phyloP scores from a whole-genome alignment of 2,888 invertebrate genomes.

The Nipponacmea schrenckii region DNA sequence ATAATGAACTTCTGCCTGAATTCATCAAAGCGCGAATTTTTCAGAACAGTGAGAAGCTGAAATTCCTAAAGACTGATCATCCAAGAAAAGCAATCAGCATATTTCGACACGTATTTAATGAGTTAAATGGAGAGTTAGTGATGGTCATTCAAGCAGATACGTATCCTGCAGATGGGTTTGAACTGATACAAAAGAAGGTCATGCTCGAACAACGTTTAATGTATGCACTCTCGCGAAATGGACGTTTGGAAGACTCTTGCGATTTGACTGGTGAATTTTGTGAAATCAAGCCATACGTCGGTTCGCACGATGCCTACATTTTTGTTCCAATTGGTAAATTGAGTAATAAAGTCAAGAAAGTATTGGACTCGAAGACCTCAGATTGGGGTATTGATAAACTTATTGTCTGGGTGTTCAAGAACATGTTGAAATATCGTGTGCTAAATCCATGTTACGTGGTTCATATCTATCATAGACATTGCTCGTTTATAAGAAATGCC shows the following conservation, averaged over 20 bases:
- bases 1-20: neutral
- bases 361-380: neutral
- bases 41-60: neutral
- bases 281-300: constrained; percentile 9
- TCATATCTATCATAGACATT: constrained; percentile 18
- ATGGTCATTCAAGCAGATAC: constrained; percentile 19
- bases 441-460: constrained; percentile 22
- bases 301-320: constrained; percentile 20
- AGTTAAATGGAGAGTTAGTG: constrained; percentile 11
- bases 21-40: neutral
- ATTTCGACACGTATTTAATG: constrained; percentile 13
- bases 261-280: constrained; percentile 21
- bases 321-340: constrained; percentile 15
- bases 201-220: constrained; percentile 6
- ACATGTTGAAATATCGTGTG: constrained; percentile 10
- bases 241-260: constrained; percentile 14
- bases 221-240: constrained; percentile 19
- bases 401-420: constrained; percentile 17
- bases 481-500: constrained; percentile 9
- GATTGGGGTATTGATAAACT: constrained; percentile 18
- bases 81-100: neutral
- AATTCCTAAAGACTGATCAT: constrained; percentile 2
- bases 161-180: constrained; percentile 17
- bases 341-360: neutral
- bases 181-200: constrained; percentile 4